A percentile compares a stretch with the other conserved stretches of the same genome.
phyloP scores from a whole-genome alignment of 2,797 vertebrate genomes.

The Ceryle rudis region DNA sequence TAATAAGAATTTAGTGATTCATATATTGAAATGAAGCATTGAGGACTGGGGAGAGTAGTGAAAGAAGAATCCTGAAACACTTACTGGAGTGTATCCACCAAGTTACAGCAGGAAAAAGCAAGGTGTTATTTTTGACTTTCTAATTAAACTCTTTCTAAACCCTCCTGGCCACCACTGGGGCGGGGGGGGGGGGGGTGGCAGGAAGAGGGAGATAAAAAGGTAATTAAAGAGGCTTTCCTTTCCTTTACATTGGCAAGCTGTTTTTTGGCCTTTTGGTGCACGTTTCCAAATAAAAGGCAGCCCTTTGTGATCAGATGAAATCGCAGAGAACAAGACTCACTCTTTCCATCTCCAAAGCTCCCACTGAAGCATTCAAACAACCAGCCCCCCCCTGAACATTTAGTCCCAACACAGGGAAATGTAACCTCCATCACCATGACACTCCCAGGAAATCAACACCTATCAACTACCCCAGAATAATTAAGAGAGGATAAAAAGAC shows the following conservation, averaged over 20 bases:
- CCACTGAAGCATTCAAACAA: background rate
- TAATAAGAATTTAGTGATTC: background rate
- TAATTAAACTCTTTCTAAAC: constrained; percentile 36
- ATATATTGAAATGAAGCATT: background rate
- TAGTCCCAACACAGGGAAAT: constrained; percentile 78
- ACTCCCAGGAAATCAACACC: constrained; percentile 73
- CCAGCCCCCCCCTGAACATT: constrained; percentile 57
- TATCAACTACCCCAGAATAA: constrained; percentile 65
- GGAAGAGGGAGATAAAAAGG: background rate
- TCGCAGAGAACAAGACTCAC: constrained; percentile 24
- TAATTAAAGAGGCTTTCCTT: constrained; percentile 38
- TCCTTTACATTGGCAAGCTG: constrained; percentile 73
- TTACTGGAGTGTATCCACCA: background rate
- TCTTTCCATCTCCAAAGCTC: constrained; percentile 50
- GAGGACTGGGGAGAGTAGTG: background rate
- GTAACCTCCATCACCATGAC: constrained; percentile 67
- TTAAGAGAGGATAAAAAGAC: constrained; percentile 78
- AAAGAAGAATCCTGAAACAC: background rate
- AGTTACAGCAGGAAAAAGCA: background rate
- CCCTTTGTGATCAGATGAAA: constrained; percentile 46
- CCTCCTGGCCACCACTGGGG: background rate
- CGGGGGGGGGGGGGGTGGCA: too few relatives aligned
- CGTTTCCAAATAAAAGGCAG: constrained; percentile 58
- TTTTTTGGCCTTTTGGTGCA: constrained; percentile 51
- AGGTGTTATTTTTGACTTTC: constrained; percentile 28